Percentiles rank a stretch among this genome's conserved stretches.
Evolutionary conservation across 2,113 vertebrate species (phyloP).

Genomic region (Pitta sordida): DNA sequence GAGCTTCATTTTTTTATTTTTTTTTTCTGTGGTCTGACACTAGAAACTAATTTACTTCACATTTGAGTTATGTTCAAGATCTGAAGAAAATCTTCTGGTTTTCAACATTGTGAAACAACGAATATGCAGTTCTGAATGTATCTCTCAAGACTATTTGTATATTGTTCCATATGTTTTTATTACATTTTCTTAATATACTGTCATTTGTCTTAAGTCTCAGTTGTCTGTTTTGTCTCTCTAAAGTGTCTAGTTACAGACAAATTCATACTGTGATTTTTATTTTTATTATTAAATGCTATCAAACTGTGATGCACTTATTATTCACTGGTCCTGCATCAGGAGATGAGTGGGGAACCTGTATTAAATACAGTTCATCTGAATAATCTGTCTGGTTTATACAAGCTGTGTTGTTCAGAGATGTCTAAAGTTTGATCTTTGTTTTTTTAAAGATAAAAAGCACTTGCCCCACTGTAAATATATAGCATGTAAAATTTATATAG

Average conservation of each 20-base stretch:
- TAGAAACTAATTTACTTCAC: slow-evolving; percentile 77
- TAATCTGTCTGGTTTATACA: slow-evolving; percentile 84
- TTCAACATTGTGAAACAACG: slow-evolving; percentile 72
- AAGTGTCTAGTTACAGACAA: slow-evolving; percentile 81
- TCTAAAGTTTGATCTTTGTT: slow-evolving; percentile 83
- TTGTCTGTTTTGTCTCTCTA: slow-evolving; percentile 73
- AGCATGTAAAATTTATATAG: slow-evolving; percentile 98
- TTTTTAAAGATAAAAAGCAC: slow-evolving; percentile 83
- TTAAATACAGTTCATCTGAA: slow-evolving; percentile 83
- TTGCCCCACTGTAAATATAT: slow-evolving; percentile 87
- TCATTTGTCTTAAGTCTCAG: slow-evolving; percentile 75
- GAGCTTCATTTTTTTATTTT: slow-evolving; percentile 65
- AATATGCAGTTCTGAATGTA: slow-evolving; percentile 86
- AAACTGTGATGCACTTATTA: slow-evolving; percentile 85
- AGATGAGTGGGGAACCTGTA: slow-evolving; percentile 83
- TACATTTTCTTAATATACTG: slow-evolving; percentile 75
- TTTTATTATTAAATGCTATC: slow-evolving; percentile 84
- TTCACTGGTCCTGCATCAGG: slow-evolving; percentile 86
- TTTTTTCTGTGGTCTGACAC: slow-evolving; percentile 73
- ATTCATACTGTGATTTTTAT: slow-evolving; percentile 85
- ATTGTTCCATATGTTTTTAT: slow-evolving; percentile 75
- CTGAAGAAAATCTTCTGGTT: slow-evolving; percentile 73
- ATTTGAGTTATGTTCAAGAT: slow-evolving; percentile 70
- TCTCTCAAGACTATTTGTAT: slow-evolving; percentile 70
- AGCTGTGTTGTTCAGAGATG: slow-evolving; percentile 83